Base-by-base conservation (phyloP, 2,113 vertebrate genomes). In the Calonectris borealis region DNA sequence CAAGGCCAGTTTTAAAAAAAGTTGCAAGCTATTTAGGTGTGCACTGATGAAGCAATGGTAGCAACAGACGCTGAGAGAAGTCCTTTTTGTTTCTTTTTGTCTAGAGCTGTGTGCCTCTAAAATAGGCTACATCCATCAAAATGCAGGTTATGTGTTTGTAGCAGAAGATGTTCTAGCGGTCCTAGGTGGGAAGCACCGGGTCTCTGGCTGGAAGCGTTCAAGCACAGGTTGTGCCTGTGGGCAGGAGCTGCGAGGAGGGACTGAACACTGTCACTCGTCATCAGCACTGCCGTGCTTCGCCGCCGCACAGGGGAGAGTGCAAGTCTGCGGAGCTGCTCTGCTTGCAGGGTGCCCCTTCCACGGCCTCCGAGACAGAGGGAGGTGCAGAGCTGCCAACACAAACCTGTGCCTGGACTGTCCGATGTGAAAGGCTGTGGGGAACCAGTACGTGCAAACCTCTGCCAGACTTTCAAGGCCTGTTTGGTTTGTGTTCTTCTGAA, bases 231-330 rank as follows among this genome's bases (percentile, higher is more conserved):
- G 19, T 64, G 31, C 48, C 48, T 6, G n/a, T 5, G 48, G 46
- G 29, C 42, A 24, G 65, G 26, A 34, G 36, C 72, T 34, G 61
- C 5, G 6, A 20, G 32, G n/a, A 27, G 24, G 36, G 51, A 11
- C 32, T 10, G 62, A 55, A 9, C 17, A 0, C 22, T 3, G 34
- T 7, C 4, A 0, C 64, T 21, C 3, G 8, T 24, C 11, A 3
- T 1, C 25, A 5, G 49, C 34, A 11, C 10, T 1, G 5, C 18
- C 1, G 0, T 4, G 57, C 46, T 60, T 14, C 2, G 1, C 51
- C 1, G 0, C 24, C 0, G 4, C 9, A 0, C n/a, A 1, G 21
- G 38, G 51, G 22, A 16, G 24, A 4, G 42, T 9, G 22, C 13
- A 1, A 1, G 65, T 38, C 69, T 36, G 48, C 32, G 3, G 60